Base-by-base conservation (phyloP, 2,797 vertebrate species). In the Falco rusticolus region DNA sequence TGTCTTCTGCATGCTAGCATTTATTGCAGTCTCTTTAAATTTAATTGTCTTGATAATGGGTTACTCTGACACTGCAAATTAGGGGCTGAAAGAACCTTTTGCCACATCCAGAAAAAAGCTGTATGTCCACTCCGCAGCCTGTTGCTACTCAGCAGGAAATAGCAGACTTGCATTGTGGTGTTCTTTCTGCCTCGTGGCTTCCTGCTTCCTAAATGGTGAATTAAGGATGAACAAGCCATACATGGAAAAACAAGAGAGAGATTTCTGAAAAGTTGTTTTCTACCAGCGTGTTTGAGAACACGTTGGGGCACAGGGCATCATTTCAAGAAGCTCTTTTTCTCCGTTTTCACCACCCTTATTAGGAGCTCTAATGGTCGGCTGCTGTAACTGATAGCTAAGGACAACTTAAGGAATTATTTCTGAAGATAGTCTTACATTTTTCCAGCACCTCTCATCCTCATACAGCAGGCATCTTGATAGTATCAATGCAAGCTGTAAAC, bases 21-120 rank as follows among this genome's bases (percentile, higher is more conserved):
- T 98, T 98, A 98, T 96, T 97, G 98, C 97, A 95, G 89, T 97
- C 97, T 98, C 97, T 98, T 98, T 98, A 98, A 98, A 98, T 98
- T 98, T 98, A 98, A 98, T 98, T 91, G 97, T 97, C 97, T 98
- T 97, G 97, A 97, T 98, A 97, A 98, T 96, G 97, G 97, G 96
- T 95, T 96, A 96, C 96, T 98, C 97, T 98, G 97, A 98, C 96
- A 97, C 94, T 89, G 76, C 97, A 98, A 98, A 97, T 98, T 98
- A 97, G 97, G 94, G 97, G 82, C 94, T 93, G 89, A 65, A 96
- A 97, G 95, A 94, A 94, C 94, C 97, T 96, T 97, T 96, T 97
- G 94, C 93, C 94, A 96, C 90, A 89, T 96, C 79, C 77, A 93
- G 90, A 63, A 95, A 95, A 90, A 90, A 89, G 64, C 84, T 90